Evolutionary conservation across 1,140 invertebrate genomes (phyloP), one percentile per base, ranked within the genome.

Genomic region (Charaxes varanes): DNA sequence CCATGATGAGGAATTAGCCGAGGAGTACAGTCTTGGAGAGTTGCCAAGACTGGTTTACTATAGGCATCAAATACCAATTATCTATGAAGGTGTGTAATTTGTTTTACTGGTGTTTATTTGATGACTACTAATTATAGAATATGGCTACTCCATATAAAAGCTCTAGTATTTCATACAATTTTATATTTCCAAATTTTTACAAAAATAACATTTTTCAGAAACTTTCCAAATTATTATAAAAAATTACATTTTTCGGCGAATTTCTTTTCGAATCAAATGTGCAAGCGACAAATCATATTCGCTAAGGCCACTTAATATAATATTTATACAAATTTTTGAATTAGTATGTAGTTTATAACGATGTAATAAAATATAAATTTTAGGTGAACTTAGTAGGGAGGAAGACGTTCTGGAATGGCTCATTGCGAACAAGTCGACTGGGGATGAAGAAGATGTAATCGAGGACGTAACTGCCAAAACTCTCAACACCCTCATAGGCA

Each of bases 321-420:
- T 18, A 18, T 18, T 11, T 24, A 14, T 32, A 14, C 12, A 11
- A 17, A n/a, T n/a, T n/a, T n/a, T n/a, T n/a, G n/a, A n/a, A 18
- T 2, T 17, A 14, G 15, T 10, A n/a, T 4, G 3, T 31, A 17
- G 28, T 31, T 14, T 10, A 8, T 6, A 16, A 30, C 27, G 4
- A 27, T 8, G 6, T 27, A 7, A 18, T 36, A 36, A 36, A 36
- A 6, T 31, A 37, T 22, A 33, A 42, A 47, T 83, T 86, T 17
- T 68, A 97, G 95, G 93, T 77, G 95, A 97, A 86, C 76, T 97
- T 41, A 94, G 92, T 41, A 90, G 89, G 59, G 95, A 97, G 82
- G 94, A 97, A 77, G 94, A 96, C 78, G 95, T 97, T 3, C 84
- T 97, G 54, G 94, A 97, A 77, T 97, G 95, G 95, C 84, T 97